phyloP scores from a whole-genome alignment of 2,888 invertebrate species.

The Globia sparganii region DNA sequence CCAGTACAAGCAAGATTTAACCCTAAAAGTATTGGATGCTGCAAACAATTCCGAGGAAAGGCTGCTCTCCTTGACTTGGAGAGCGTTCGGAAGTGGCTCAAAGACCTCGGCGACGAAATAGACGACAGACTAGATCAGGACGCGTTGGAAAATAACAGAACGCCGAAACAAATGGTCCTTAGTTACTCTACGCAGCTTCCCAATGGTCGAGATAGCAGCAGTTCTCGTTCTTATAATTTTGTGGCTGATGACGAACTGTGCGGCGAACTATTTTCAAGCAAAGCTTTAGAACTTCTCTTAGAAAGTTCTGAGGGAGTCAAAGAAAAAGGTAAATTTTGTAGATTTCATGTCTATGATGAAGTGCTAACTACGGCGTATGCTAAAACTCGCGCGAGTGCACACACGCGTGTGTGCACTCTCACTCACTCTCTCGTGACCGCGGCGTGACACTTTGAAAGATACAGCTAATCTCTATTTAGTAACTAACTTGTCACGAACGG shows the following conservation, averaged over 20 bases:
- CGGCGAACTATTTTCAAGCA: conserved; percentile 91
- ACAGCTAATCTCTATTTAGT: background rate
- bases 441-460: background rate
- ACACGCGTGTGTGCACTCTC: too few species aligned
- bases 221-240: conserved; percentile 92
- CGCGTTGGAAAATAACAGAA: conserved; percentile 94
- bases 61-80: conserved; percentile 92
- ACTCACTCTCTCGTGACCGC: too few species aligned
- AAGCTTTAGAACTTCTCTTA: conserved; percentile 92
- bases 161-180: conserved; percentile 94
- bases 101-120: conserved; percentile 95
- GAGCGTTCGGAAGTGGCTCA: conserved; percentile 94
- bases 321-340: conserved; percentile 75
- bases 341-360: background rate
- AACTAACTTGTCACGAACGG: background rate
- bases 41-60: conserved; percentile 97
- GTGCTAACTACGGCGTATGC: background rate
- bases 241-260: conserved; percentile 91
- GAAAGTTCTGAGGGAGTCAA: conserved; percentile 89
- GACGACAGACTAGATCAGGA: conserved; percentile 95
- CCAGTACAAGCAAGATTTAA: conserved; percentile 95
- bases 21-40: conserved; percentile 98
- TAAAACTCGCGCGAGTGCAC: background rate
- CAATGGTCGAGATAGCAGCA: conserved; percentile 89
- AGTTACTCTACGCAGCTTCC: conserved; percentile 91